phyloP scores from a whole-genome alignment of 2,888 invertebrate species.

The Melikaiella ostensackeni region DNA sequence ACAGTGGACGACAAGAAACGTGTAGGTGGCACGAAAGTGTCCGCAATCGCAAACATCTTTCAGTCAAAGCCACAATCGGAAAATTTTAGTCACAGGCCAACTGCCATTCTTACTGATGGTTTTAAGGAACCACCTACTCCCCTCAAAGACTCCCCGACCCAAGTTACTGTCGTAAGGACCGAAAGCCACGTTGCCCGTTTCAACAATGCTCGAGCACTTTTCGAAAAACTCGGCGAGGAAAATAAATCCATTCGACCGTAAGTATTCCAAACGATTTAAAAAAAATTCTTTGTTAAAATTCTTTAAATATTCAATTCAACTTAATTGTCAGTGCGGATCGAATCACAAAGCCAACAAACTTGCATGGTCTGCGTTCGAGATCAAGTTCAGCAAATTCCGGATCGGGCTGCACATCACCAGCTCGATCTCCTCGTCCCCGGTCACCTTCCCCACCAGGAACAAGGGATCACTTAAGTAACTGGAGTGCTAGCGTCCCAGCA shows the following conservation, averaged over 20 bases:
- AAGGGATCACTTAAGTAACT: slow-evolving; percentile 79
- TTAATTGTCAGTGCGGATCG: slow-evolving; percentile 64
- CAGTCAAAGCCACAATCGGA: slow-evolving; percentile 80
- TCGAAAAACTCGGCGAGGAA: slow-evolving; percentile 92
- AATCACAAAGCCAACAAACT: slow-evolving; percentile 75
- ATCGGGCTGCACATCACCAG: slow-evolving; percentile 80
- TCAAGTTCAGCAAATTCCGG: slow-evolving; percentile 84
- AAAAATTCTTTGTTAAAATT: not conserved
- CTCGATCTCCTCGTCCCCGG: slow-evolving; percentile 79
- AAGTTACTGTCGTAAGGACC: slow-evolving; percentile 88
- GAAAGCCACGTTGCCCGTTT: slow-evolving; percentile 94
- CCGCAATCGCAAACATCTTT: slow-evolving; percentile 94
- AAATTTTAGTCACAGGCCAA: slow-evolving; percentile 69
- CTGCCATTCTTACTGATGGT: slow-evolving; percentile 67
- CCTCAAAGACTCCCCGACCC: slow-evolving; percentile 75
- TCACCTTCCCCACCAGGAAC: slow-evolving; percentile 73
- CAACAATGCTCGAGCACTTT: slow-evolving; percentile 93
- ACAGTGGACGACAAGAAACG: slow-evolving; percentile 85
- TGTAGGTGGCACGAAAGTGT: slow-evolving; percentile 88
- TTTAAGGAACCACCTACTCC: slow-evolving; percentile 77
- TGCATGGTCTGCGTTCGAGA: slow-evolving; percentile 81
- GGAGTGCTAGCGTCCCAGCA: slow-evolving; percentile 79
- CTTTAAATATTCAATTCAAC: slow-evolving; percentile 41
- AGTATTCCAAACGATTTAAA: slow-evolving; percentile 51
- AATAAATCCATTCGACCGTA: slow-evolving; percentile 79